Evolutionary conservation across 2,888 invertebrate species (phyloP), one percentile per base, ranked within the genome.

Genomic region (Platycheirus rosarum): DNA sequence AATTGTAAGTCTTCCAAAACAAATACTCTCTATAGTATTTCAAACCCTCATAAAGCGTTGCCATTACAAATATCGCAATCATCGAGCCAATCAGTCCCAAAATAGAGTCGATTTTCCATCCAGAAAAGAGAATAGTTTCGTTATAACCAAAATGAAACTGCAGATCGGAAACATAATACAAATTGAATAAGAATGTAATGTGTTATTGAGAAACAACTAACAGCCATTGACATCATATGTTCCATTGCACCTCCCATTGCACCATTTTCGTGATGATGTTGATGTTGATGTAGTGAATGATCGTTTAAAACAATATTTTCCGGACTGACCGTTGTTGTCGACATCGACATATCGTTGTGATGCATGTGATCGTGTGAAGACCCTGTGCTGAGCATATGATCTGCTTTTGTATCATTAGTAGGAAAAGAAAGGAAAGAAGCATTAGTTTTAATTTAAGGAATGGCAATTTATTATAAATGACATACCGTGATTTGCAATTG

Each of bases 31-130:
- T 92, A 88, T 93, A 93, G 88, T 93, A 93, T 88, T 93, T 93
- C 2, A 93, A 90, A 84, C 97, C 98, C 92, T 99, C 99, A 90
- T 99, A 99, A 23, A 98, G 91, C 63, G 97, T 93, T 5, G 98
- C 98, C 93, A 98, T 93, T 84, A 97, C 92, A 89, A 98, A 96
- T 87, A 99, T 96, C 49, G 95, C 96, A 84, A 98, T 91, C 92
- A 98, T 97, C 3, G 98, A 98, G 46, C 95, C 96, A 74, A 98
- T 91, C 86, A 99, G 93, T 74, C 96, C 96, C 48, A 94, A 94
- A 68, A 94, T 89, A 16, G 95, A 94, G 35, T 93, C 92, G 68
- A 95, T 94, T 87, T 93, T 93, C 97, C 97, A 97, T 90, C 93
- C 93, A 69, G 95, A 93, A 89, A 97, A 97, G 3, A 97, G 92